These are phyloP conservation scores for Halichoeres trimaculatus DNA, from an alignment of 2,113 vertebrate genomes.

Conservation along the genomic window DNA sequence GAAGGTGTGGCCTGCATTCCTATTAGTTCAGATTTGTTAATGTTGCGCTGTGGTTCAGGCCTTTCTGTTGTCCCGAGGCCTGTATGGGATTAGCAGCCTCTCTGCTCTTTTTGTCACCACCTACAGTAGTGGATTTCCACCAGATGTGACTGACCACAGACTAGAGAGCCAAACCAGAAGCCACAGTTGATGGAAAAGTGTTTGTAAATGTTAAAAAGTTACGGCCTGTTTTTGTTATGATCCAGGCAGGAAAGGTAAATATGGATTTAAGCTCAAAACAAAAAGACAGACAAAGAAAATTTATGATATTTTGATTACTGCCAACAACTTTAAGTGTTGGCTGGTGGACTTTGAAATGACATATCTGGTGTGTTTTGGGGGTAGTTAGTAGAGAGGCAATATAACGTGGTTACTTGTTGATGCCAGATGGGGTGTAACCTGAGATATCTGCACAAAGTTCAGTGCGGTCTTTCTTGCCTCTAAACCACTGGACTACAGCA, in stretches of 20 bases:
- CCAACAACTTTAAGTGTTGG: background rate
- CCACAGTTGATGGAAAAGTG: conserved; percentile 66
- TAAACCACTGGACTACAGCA: conserved; percentile 26
- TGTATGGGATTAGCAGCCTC: conserved; percentile 32
- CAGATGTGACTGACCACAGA: conserved; percentile 68
- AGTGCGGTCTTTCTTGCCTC: conserved; percentile 16
- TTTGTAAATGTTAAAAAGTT: conserved; percentile 45
- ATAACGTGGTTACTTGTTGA: conserved; percentile 7
- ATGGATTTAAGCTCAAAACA: conserved; percentile 7
- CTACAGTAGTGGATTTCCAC: conserved; percentile 43
- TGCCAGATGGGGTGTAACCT: conserved; percentile 51
- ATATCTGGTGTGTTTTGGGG: conserved; percentile 15
- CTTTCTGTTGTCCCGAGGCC: conserved; percentile 13
- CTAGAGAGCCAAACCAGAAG: conserved; percentile 47
- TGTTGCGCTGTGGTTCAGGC: conserved; percentile 30
- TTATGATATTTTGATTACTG: background rate
- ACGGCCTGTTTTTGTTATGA: conserved; percentile 37
- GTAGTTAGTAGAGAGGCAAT: background rate
- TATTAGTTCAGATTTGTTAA: conserved; percentile 71
- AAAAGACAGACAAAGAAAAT: background rate
- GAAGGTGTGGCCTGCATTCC: conserved; percentile 70
- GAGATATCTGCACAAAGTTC: conserved; percentile 49
- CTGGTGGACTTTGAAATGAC: background rate
- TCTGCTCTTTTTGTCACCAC: conserved; percentile 57
- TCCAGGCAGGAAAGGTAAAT: conserved; percentile 19